Base-by-base conservation (phyloP, 2,797 vertebrate genomes). In the Oreochromis mossambicus region DNA sequence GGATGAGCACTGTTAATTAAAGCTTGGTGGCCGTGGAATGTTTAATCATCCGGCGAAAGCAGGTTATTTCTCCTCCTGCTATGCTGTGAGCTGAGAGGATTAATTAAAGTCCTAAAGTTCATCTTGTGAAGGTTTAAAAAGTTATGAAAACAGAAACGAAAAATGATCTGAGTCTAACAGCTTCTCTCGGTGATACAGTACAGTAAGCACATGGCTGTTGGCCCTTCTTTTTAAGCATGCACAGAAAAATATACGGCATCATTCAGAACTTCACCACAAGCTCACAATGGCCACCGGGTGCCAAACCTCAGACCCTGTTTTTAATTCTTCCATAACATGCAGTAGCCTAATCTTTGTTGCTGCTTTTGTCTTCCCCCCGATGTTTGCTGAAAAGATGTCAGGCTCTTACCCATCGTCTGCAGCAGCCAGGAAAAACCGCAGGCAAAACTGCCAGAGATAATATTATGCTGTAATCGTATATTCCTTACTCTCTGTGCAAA, bases 381-480 rank as follows among this genome's bases (percentile, higher is more conserved):
- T 84, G 77, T 82, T 43, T 78, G 21, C 50, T 2, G 17, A 51
- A 61, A 46, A 85, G 77, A 81, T 3, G 78, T 3, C n/a, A 79
- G 54, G 76, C 68, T 83, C 56, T 86, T 32, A 79, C 68, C 43
- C 43, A 14, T 84, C 5, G 48, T 68, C 82, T 61, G 1, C 83
- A 83, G 86, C 79, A 78, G 54, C 26, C 24, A 26, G 34, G 17
- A 77, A 21, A 82, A 89, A 81, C 87, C 84, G 32, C 80, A 68
- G 34, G 56, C 77, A 6, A 19, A 63, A 79, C 85, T 84, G 90
- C 90, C 91, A 92, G 83, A 91, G 50, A 93, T 68, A 92, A 94
- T 85, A 91, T 89, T 87, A 83, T 88, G 75, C 70, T 86, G 82
- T 88, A 91, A 92, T 83, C 83, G 34, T 77, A 91, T 89, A 88